These are phyloP conservation scores for Venusia cambrica DNA, from an alignment of 2,888 invertebrate genomes.

Conservation along the genomic window DNA sequence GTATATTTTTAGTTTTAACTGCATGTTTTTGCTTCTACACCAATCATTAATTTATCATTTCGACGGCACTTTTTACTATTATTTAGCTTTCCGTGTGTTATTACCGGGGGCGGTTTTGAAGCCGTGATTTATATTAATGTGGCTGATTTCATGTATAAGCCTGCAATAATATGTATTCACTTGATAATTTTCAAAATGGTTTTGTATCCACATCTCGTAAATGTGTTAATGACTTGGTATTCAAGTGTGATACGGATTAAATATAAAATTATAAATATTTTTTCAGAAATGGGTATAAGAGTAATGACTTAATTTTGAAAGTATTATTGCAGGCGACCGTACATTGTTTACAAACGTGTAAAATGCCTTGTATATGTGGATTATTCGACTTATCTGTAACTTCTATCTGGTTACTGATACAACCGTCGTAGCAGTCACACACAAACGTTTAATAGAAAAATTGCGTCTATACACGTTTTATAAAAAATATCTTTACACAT, in stretches of 20 bases:
- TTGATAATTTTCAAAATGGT: too few species aligned
- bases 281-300: too few species aligned
- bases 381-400: slow-evolving; percentile 33
- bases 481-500: neutral
- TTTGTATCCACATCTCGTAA: too few species aligned
- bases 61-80: slow-evolving; percentile 43
- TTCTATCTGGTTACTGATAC: slow-evolving; percentile 29
- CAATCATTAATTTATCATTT: slow-evolving; percentile 31
- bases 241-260: too few species aligned
- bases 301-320: too few species aligned
- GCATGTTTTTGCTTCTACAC: slow-evolving; percentile 34
- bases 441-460: too few species aligned
- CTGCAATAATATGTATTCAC: too few species aligned
- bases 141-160: slow-evolving; percentile 2
- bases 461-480: too few species aligned
- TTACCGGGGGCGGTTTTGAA: slow-evolving; percentile 21
- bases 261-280: too few species aligned
- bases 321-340: too few species aligned
- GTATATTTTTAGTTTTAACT: slow-evolving; percentile 14
- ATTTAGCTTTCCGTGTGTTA: slow-evolving; percentile 41
- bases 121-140: slow-evolving; percentile 15
- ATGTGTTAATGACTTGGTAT: too few species aligned
- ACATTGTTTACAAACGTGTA: slow-evolving; percentile 2
- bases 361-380: slow-evolving; percentile 25
- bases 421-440: slow-evolving; percentile 24